Base-by-base conservation (phyloP, 2,113 vertebrate species). In the Numenius arquata region DNA sequence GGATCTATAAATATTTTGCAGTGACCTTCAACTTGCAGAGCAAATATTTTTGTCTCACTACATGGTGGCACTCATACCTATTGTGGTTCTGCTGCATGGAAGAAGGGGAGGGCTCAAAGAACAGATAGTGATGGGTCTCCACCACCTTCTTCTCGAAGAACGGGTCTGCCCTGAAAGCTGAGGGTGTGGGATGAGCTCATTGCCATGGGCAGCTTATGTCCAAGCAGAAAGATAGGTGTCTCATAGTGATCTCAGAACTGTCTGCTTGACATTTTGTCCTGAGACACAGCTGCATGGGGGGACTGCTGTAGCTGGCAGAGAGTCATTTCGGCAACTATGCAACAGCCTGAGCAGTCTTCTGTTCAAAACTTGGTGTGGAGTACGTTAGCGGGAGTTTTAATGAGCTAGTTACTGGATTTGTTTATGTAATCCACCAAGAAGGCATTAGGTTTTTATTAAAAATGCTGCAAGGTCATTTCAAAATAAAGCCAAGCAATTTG, bases 251-350 rank as follows among this genome's bases (percentile, higher is more conserved):
- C 81, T 77, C n/a, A 17, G 63, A 87, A 48, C 21, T 6, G 1
- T 41, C 29, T 55, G 9, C 41, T 74, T 74, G 52, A 15, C 50
- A 7, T 68, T 65, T 70, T 66, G 22, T 85, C 6, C 55, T 38
- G 16, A 1, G 2, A 29, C 56, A 5, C 26, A 72, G 34, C 22
- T 83, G 41, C 20, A 14, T 4, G 12, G 36, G 5, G 7, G 2
- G 6, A 34, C 34, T 61, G 59, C 0, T 0, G 36, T 36, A 20
- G 29, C 52, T 66, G n/a, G 19, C 43, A 81, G 53, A 88, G 38
- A 32, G 17, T 36, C 12, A 41, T 43, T 86, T 84, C 30, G 32
- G 27, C 34, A 29, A 8, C 8, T 41, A 15, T 71, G 45, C 11
- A 48, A 10, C 59, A 52, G 14, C 38, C 19, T 27, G 40, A 66